Conservation (phyloP, 2,113 vertebrate genomes). For the Pheucticus melanocephalus region DNA sequence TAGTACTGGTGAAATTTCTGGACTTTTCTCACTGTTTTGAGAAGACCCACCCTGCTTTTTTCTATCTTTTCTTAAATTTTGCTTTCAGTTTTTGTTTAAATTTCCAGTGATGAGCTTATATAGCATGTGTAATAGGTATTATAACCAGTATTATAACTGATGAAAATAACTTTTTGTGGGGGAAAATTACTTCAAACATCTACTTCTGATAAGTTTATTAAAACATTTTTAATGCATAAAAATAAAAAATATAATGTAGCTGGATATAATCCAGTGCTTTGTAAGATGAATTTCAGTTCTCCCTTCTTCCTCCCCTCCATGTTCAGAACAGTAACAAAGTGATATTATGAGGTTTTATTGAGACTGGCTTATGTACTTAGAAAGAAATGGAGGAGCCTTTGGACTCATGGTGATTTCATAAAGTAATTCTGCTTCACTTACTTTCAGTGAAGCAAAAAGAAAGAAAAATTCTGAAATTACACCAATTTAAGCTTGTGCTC, state of each 20-base stretch:
- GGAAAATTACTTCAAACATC: slow-evolving; percentile 25
- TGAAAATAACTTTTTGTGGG: not conserved
- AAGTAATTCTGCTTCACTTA: not conserved
- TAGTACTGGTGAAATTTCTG: slow-evolving; percentile 27
- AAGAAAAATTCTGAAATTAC: not conserved
- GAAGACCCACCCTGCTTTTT: slow-evolving; percentile 31
- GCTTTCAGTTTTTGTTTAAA: slow-evolving; percentile 42
- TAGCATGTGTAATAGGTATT: slow-evolving; percentile 1
- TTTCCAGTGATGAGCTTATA: slow-evolving; percentile 8
- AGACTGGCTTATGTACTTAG: not conserved
- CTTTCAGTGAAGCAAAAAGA: not conserved
- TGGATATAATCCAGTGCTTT: not conserved
- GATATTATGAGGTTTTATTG: not conserved
- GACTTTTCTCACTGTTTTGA: not conserved
- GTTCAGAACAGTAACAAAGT: not conserved
- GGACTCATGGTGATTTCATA: not conserved
- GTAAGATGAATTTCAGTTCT: not conserved
- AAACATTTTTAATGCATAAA: not conserved
- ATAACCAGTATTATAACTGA: slow-evolving; percentile 43
- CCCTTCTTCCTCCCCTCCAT: not conserved
- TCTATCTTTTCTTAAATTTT: slow-evolving; percentile 38
- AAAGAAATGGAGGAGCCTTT: not conserved
- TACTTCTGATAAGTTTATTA: slow-evolving; percentile 2
- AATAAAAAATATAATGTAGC: not conserved
- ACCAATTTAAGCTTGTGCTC: not conserved